phyloP scores from a whole-genome alignment of 37 sponge, comb jelly and placozoan species.

The Theonella swinhoei region DNA sequence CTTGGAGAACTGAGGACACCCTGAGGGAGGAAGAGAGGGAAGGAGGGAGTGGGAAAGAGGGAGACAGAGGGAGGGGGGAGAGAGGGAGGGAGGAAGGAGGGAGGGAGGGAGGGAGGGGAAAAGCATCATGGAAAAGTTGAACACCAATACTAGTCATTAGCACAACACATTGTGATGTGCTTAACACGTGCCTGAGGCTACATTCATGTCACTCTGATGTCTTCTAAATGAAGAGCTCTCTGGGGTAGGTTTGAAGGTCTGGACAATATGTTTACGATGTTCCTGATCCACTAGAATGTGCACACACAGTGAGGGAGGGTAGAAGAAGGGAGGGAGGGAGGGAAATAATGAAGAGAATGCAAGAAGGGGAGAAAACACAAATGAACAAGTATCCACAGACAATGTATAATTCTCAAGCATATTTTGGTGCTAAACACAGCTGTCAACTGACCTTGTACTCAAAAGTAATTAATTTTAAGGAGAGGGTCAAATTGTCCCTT shows the following conservation, averaged over 20 bases:
- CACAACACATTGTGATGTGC: too few relatives aligned
- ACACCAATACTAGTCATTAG: too few relatives aligned
- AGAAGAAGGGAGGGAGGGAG: too few relatives aligned
- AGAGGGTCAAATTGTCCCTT: constrained; percentile 76
- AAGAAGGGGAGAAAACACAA: too few relatives aligned
- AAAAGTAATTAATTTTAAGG: constrained; percentile 74
- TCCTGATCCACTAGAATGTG: not conserved
- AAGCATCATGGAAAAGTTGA: too few relatives aligned
- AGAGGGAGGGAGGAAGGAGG: too few relatives aligned
- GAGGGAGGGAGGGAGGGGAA: not conserved
- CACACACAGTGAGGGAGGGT: too few relatives aligned
- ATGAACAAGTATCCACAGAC: too few relatives aligned
- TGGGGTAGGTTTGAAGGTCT: not conserved
- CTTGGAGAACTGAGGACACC: constrained; percentile 55
- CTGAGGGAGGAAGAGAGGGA: constrained; percentile 19
- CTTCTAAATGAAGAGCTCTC: constrained; percentile 34
- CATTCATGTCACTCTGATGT: constrained; percentile 63
- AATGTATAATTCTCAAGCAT: too few relatives aligned
- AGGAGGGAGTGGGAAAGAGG: not conserved
- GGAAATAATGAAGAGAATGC: too few relatives aligned
- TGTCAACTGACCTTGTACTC: constrained; percentile 59
- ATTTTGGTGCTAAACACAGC: constrained; percentile 51
- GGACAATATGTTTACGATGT: not conserved
- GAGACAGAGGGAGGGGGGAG: not conserved
- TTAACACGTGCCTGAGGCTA: constrained; percentile 35